Base-by-base conservation (phyloP, 2,113 vertebrate species). In the Crotalus viridis region DNA sequence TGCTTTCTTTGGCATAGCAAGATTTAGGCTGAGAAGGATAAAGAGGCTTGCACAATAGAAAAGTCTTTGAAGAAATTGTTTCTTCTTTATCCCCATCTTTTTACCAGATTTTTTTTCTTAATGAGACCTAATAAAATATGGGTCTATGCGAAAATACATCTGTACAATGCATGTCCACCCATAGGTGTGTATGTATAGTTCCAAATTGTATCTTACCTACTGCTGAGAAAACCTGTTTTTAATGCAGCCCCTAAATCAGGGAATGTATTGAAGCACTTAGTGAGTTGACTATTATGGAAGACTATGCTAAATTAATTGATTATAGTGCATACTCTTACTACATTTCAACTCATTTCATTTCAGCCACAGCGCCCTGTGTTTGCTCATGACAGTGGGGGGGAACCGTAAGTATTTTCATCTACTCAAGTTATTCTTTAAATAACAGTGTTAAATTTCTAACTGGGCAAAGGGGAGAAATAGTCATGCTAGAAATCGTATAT, bases 331-430 rank as follows among this genome's bases (percentile, higher is more conserved):
- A 94, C 96, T 95, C 55, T 97, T 97, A 95, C 96, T 96, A 98
- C 97, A 97, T 96, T 98, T 96, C 96, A 97, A 97, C 97, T 97
- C 87, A 96, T 97, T 97, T 98, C 97, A 97, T 97, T 98, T 96
- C 97, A 98, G 98, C 96, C 96, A 96, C 98, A 99, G 98, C 98
- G 98, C 93, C 98, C 98, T 91, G 97, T 97, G 93, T 98, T 99
- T 96, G 97, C 98, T 96, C 99, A 99, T 96, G 99, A 99, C 39
- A 94, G 98, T 96, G 98, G 98, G 96, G 99, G 99, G 98, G 99
- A 99, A 96, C 99, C 98, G 99, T 99, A 98, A 99, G 99, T 99
- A 97, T 97, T 96, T 97, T 52, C 96, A 90, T 97, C 95, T 98
- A 96, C 94, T 98, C 94, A 96, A 95, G 85, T 90, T 93, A 54